phyloP scores from a whole-genome alignment of 2,888 invertebrate species.

The Agriotes lineatus region DNA sequence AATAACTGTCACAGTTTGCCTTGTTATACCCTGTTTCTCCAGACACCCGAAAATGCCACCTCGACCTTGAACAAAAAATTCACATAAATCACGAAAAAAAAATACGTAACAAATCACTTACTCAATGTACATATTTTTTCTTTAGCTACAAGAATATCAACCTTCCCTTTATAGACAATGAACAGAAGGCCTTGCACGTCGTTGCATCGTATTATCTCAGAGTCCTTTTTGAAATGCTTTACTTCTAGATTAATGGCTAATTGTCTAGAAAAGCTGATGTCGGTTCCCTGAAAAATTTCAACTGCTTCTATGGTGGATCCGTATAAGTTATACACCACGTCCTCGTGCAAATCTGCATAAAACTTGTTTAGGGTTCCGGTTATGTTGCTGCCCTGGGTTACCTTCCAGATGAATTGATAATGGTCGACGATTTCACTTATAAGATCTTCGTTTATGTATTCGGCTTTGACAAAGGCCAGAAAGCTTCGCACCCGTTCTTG shows the following conservation, averaged over 20 bases:
- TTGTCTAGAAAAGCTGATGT: slow-evolving; percentile 33
- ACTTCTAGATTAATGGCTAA: slow-evolving; percentile 39
- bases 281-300: slow-evolving; percentile 28
- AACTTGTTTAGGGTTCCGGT: slow-evolving; percentile 4
- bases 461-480: slow-evolving; percentile 46
- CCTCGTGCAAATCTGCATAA: slow-evolving; percentile 28
- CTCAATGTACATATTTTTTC: slow-evolving; percentile 20
- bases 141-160: slow-evolving; percentile 37
- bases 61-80: slow-evolving; percentile 18
- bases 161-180: slow-evolving; percentile 49
- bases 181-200: slow-evolving; percentile 50
- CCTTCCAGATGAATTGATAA: slow-evolving; percentile 49
- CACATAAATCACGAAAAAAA: slow-evolving; percentile 6
- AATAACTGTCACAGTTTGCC: slow-evolving; percentile 46
- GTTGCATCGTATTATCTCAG: slow-evolving; percentile 51
- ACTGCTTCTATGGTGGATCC: slow-evolving; percentile 25
- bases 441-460: slow-evolving; percentile 44
- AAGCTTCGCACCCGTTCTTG: slow-evolving; percentile 48
- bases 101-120: slow-evolving; percentile 18
- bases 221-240: slow-evolving; percentile 46
- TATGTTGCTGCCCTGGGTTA: slow-evolving; percentile 42
- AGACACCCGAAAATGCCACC: slow-evolving; percentile 51
- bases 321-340: slow-evolving; percentile 32
- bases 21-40: slow-evolving; percentile 32
- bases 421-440: slow-evolving; percentile 47